phyloP scores from a whole-genome alignment of 2,113 vertebrate species.

The Syrrhaptes paradoxus region DNA sequence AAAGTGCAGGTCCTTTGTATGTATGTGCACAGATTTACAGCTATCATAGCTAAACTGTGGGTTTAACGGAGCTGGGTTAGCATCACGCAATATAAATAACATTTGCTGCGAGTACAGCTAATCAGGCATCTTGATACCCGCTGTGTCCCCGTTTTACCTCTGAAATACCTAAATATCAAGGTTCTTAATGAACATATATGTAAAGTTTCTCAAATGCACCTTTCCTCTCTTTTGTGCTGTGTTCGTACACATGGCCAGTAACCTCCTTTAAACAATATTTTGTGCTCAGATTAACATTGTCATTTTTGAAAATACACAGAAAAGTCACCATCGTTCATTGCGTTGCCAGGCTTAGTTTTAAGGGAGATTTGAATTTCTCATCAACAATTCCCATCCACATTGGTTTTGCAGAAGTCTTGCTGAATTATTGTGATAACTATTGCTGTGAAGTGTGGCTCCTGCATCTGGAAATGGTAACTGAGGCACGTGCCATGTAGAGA shows the following conservation, averaged over 20 bases:
- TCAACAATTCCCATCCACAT: not conserved
- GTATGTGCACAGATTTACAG: not conserved
- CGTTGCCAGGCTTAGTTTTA: not conserved
- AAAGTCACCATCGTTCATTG: not conserved
- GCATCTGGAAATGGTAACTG: not conserved
- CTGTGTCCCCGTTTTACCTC: rapidly evolving
- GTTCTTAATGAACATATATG: not conserved
- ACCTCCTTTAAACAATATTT: not conserved
- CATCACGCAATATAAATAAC: not conserved
- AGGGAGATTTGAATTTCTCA: not conserved
- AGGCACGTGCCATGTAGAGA: rapidly evolving
- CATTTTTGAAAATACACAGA: not conserved
- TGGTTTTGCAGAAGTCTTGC: not conserved
- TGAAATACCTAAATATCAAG: not conserved
- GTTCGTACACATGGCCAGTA: not conserved
- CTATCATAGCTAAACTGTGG: not conserved
- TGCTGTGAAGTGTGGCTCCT: not conserved
- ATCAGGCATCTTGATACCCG: not conserved
- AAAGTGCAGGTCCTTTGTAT: not conserved
- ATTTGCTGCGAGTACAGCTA: not conserved
- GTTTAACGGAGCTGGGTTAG: not conserved
- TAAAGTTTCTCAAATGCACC: not conserved
- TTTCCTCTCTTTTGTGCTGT: not conserved
- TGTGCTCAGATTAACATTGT: not conserved
- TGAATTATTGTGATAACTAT: not conserved